Conservation (phyloP, 53 echinoderm and acorn worm genomes). For the Henricia sp. region DNA sequence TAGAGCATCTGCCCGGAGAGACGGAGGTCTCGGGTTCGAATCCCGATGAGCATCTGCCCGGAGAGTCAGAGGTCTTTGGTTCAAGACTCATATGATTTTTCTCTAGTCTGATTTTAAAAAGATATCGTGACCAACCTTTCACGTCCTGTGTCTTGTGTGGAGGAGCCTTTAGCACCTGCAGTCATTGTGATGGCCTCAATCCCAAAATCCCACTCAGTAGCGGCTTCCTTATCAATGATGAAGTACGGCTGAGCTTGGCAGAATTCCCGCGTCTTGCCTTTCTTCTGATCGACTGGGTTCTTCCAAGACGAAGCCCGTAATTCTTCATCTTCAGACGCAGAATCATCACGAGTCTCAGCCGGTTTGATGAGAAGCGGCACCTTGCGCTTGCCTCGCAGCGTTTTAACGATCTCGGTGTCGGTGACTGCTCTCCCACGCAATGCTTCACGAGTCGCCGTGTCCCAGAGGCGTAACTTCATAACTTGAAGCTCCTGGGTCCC, state of each 20-base stretch:
- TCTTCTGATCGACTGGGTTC: neutral
- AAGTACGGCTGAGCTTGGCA: conserved; percentile 32
- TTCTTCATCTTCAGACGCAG: neutral
- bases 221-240: conserved; percentile 12
- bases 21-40: no score
- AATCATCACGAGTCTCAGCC: neutral
- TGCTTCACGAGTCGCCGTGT: neutral
- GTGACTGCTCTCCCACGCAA: conserved; percentile 9
- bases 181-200: neutral
- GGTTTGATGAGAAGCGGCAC: conserved; percentile 28
- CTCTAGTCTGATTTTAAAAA: no score
- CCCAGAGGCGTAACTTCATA: conserved; percentile 27
- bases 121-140: neutral
- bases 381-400: conserved; percentile 11
- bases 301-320: neutral
- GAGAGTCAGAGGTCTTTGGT: no score
- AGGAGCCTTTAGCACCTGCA: neutral
- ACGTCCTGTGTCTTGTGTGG: neutral
- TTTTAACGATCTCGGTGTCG: neutral
- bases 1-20: no score
- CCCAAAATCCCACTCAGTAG: conserved; percentile 37
- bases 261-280: neutral
- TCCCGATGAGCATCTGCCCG: no score
- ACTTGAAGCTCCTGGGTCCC: conserved; percentile 25
- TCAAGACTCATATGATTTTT: no score